Evolutionary conservation across 2,113 vertebrate genomes (phyloP).

Genomic region (Benitochromis conjunctus): DNA sequence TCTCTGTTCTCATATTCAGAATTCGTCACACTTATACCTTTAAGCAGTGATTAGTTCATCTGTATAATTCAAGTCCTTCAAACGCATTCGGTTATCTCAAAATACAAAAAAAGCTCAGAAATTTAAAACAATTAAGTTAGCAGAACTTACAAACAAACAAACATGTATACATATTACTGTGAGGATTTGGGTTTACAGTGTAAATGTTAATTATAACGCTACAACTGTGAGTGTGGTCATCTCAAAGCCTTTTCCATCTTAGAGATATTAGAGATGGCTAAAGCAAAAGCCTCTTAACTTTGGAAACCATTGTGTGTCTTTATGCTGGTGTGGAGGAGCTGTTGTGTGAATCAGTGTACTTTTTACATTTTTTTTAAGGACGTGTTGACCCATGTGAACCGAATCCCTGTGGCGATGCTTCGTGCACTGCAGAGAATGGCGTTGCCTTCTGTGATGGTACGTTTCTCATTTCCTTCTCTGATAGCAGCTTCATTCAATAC

Average conservation of each 20-base stretch:
- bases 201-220: too few relatives aligned
- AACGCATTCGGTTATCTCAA: too few relatives aligned
- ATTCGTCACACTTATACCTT: rapidly evolving
- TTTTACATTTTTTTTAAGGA: conserved; percentile 8
- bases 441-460: conserved; percentile 60
- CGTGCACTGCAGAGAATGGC: conserved; percentile 58
- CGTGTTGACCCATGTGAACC: conserved; percentile 57
- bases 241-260: not conserved
- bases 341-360: not conserved
- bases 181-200: too few relatives aligned
- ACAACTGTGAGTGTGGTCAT: not conserved
- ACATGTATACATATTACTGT: not conserved
- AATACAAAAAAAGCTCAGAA: too few relatives aligned
- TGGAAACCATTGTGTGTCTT: too few relatives aligned
- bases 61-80: not conserved
- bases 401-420: conserved; percentile 62
- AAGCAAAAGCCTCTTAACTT: not conserved
- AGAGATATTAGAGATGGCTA: not conserved
- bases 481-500: not conserved
- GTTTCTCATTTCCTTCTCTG: not conserved
- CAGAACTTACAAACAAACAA: too few relatives aligned
- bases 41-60: not conserved
- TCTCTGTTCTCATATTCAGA: not conserved
- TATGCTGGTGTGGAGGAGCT: rapidly evolving
- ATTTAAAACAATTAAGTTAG: too few relatives aligned